Conservation (phyloP, 2,797 vertebrate species). For the Liasis olivaceus region DNA sequence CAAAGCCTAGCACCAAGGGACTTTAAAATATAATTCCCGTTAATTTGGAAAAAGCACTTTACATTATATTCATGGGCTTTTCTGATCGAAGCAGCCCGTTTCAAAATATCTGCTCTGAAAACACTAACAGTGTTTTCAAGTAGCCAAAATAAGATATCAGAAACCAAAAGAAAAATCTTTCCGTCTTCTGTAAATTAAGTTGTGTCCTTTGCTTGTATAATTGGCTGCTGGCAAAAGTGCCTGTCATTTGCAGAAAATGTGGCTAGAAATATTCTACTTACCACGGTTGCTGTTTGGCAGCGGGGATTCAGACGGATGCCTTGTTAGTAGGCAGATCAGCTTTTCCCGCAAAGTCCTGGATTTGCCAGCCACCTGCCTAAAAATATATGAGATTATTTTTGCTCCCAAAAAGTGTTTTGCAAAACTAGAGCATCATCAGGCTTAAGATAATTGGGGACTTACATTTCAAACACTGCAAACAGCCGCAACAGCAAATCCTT, state of each 20-base stretch:
- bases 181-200: conserved; percentile 14
- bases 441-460: conserved; percentile 10
- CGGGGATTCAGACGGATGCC: neutral
- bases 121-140: neutral
- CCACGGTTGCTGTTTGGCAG: accelerated
- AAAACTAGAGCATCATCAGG: neutral
- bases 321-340: neutral
- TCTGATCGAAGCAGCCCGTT: neutral
- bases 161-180: neutral
- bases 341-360: neutral
- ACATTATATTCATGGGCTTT: neutral
- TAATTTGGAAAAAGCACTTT: neutral
- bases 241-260: neutral
- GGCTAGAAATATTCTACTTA: neutral
- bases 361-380: conserved; percentile 11
- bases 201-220: neutral
- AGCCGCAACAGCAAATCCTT: neutral
- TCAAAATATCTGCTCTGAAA: neutral
- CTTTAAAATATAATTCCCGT: neutral
- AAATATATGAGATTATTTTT: neutral
- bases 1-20: neutral
- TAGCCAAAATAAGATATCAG: neutral
- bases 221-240: neutral
- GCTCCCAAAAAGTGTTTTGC: neutral
- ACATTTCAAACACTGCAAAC: conserved; percentile 3